Evolutionary conservation across 2,113 vertebrate species (phyloP).

Genomic region (Anolis sagrei): DNA sequence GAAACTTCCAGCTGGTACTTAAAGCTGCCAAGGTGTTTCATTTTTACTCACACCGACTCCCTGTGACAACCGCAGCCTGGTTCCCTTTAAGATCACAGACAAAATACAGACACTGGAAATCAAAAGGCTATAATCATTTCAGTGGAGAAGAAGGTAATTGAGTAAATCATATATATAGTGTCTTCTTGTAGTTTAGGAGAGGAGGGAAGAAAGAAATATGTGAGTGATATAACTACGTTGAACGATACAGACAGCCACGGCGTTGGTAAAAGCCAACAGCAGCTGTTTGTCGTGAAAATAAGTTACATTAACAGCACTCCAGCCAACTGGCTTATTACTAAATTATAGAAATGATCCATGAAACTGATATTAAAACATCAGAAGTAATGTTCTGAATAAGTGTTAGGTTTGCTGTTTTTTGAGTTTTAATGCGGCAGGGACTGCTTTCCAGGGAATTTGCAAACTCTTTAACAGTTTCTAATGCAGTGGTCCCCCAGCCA

Average conservation of each 20-base stretch:
- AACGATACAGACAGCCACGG: conserved; percentile 61
- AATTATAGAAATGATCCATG: conserved; percentile 72
- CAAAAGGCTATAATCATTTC: conserved; percentile 59
- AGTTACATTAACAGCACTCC: conserved; percentile 65
- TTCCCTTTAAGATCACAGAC: conserved; percentile 50
- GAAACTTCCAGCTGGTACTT: not conserved
- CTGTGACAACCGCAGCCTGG: conserved; percentile 25
- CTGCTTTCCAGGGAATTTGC: conserved; percentile 69
- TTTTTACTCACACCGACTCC: conserved; percentile 25
- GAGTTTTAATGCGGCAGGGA: conserved; percentile 64
- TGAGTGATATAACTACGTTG: conserved; percentile 57
- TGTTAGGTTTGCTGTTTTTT: conserved; percentile 63
- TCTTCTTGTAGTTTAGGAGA: conserved; percentile 58
- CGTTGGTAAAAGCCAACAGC: conserved; percentile 63
- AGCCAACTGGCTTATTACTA: conserved; percentile 68
- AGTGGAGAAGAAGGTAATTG: conserved; percentile 41
- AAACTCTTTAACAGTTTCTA: conserved; percentile 68
- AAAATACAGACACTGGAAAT: conserved; percentile 64
- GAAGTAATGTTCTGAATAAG: conserved; percentile 56
- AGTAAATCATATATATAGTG: conserved; percentile 59
- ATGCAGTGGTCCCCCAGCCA: conserved; percentile 67
- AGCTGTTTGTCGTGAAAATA: conserved; percentile 72
- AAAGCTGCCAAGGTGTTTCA: conserved; percentile 35
- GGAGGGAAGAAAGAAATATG: conserved; percentile 54
- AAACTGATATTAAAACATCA: conserved; percentile 70